Percentiles rank a stretch among this genome's conserved stretches.
Evolutionary conservation across 2,797 vertebrate genomes (phyloP).

Genomic region (Nyctalus aviator): DNA sequence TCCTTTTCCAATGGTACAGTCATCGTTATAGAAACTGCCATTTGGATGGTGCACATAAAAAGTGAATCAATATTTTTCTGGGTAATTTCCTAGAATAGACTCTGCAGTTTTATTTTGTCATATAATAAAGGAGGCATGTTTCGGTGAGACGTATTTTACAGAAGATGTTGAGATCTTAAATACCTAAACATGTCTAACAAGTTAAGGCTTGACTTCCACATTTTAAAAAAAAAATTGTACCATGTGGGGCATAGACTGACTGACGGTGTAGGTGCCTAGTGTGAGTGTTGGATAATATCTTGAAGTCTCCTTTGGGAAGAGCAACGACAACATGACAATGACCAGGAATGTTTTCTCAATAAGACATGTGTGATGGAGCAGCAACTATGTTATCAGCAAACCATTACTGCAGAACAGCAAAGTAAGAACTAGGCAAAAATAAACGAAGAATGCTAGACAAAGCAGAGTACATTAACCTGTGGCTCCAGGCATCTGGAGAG

Average conservation of each 20-base stretch:
- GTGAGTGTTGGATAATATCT: not conserved
- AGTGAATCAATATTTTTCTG: not conserved
- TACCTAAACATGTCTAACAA: constrained; percentile 12
- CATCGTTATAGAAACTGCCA: not conserved
- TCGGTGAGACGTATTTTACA: not conserved
- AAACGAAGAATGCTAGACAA: not conserved
- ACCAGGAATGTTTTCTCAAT: not conserved
- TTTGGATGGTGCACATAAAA: not conserved
- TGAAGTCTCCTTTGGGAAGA: not conserved
- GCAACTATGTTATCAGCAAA: not conserved
- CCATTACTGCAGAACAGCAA: not conserved
- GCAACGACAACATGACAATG: not conserved
- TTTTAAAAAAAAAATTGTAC: not conserved
- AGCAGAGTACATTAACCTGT: not conserved
- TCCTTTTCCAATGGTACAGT: not conserved
- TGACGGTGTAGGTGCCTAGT: not conserved
- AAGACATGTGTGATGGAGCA: not conserved
- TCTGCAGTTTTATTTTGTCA: not conserved
- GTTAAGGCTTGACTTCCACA: not conserved
- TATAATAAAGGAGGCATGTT: constrained; percentile 1
- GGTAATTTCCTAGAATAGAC: constrained; percentile 29
- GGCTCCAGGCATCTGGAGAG: not conserved
- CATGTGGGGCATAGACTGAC: not conserved
- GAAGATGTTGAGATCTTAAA: not conserved
- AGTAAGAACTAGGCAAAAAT: not conserved